These are phyloP conservation scores for Patiria pectinifera DNA, from an alignment of 53 echinoderm and acorn worm genomes.

Conservation along the genomic window DNA sequence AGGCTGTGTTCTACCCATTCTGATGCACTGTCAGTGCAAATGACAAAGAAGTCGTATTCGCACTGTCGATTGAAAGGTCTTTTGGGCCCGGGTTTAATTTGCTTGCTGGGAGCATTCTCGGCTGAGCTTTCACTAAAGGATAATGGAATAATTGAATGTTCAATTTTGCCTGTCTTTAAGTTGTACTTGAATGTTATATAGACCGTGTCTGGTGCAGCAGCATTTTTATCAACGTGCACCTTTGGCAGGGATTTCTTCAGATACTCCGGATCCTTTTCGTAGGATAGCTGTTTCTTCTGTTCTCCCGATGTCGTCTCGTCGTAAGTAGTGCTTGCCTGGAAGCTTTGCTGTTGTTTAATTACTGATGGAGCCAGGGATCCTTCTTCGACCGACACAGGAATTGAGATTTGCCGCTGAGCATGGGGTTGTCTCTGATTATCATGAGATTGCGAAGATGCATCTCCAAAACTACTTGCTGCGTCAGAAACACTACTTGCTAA, in stretches of 20 bases:
- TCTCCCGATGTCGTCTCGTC: too few species aligned
- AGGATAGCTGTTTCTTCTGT: too few species aligned
- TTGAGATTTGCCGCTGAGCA: too few species aligned
- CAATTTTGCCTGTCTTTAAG: neutral
- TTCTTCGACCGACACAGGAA: too few species aligned
- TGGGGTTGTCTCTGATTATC: too few species aligned
- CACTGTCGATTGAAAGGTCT: neutral
- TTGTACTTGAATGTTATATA: too few species aligned
- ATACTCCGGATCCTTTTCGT: too few species aligned
- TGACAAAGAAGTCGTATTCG: constrained; percentile 42
- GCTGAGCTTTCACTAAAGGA: neutral
- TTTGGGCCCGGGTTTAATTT: neutral
- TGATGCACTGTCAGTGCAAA: neutral
- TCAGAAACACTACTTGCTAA: too few species aligned
- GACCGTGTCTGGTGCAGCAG: neutral
- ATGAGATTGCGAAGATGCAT: neutral
- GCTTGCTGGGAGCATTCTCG: neutral
- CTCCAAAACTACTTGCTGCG: neutral
- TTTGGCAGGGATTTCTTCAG: too few species aligned
- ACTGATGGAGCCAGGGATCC: too few species aligned
- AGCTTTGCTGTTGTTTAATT: too few species aligned
- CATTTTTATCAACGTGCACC: neutral
- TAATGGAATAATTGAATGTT: neutral
- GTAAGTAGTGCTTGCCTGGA: too few species aligned
- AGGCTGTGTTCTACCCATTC: constrained; percentile 39